phyloP scores from a whole-genome alignment of 2,888 invertebrate genomes.

The Sympetrum striolatum region DNA sequence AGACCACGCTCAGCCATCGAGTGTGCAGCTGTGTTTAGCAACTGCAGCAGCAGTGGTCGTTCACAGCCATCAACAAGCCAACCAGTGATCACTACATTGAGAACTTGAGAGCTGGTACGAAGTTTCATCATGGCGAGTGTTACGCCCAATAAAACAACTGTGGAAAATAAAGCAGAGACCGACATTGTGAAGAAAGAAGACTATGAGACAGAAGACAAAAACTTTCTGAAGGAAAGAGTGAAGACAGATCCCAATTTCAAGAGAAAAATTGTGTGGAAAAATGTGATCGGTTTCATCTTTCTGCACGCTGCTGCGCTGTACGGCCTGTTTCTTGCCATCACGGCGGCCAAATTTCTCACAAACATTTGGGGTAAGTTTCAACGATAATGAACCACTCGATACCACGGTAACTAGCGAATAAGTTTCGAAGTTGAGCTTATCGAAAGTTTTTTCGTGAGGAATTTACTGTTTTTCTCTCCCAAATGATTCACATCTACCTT shows the following conservation, averaged over 20 bases:
- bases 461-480: neutral
- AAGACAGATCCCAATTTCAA: slow-evolving; percentile 55
- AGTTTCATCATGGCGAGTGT: no score
- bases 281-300: slow-evolving; percentile 66
- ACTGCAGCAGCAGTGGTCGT: neutral
- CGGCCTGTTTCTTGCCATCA: slow-evolving; percentile 58
- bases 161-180: neutral
- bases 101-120: neutral
- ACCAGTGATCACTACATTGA: no score
- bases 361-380: slow-evolving; percentile 6
- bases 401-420: neutral
- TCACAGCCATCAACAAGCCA: neutral
- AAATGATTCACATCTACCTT: no score
- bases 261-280: slow-evolving; percentile 68
- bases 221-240: neutral
- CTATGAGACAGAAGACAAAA: neutral
- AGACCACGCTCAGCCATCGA: neutral
- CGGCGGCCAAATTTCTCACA: slow-evolving; percentile 33
- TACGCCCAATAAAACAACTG: neutral
- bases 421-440: neutral
- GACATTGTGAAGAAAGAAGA: neutral
- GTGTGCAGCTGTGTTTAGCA: neutral
- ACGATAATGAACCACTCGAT: neutral
- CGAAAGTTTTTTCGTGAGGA: neutral
- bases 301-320: slow-evolving; percentile 64